These are phyloP conservation scores for Sapajus apella DNA, from an alignment of 2,113 vertebrate genomes.

Conservation along the genomic window DNA sequence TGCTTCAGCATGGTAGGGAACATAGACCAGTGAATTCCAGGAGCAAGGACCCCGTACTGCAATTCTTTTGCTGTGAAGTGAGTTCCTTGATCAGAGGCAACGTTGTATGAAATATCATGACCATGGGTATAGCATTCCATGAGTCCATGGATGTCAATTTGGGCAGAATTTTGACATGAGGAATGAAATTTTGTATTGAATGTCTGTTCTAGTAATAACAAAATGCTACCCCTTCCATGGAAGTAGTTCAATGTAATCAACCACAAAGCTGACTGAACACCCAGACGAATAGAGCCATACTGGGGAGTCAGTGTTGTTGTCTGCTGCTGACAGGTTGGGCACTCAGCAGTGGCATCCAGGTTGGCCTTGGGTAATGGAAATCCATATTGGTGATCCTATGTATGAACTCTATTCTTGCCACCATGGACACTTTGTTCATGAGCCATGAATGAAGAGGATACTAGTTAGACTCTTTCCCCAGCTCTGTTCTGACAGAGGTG, in stretches of 20 bases:
- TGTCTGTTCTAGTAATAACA: not conserved
- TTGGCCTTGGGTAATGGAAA: not conserved
- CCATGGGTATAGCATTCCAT: not conserved
- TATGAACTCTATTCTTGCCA: not conserved
- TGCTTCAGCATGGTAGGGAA: not conserved
- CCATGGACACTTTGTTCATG: not conserved
- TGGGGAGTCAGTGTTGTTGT: not conserved
- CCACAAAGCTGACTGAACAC: not conserved
- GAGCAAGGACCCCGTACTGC: not conserved
- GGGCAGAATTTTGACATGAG: not conserved
- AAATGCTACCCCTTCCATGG: not conserved
- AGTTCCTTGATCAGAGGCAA: not conserved
- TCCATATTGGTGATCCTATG: not conserved
- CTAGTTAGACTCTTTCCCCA: not conserved
- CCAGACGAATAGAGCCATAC: not conserved
- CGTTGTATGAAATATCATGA: not conserved
- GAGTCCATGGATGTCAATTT: not conserved
- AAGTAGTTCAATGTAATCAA: not conserved
- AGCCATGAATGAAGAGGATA: not conserved
- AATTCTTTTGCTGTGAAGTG: constrained; percentile 25
- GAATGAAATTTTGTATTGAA: not conserved
- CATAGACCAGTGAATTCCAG: not conserved
- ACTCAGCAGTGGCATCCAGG: not conserved
- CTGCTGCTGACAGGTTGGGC: not conserved
- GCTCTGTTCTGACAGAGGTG: not conserved